Percentiles rank a stretch among this genome's conserved stretches.
These are phyloP conservation scores for Anisognathus igniventris DNA, from an alignment of 2,797 vertebrate genomes.

Conservation along the genomic window DNA sequence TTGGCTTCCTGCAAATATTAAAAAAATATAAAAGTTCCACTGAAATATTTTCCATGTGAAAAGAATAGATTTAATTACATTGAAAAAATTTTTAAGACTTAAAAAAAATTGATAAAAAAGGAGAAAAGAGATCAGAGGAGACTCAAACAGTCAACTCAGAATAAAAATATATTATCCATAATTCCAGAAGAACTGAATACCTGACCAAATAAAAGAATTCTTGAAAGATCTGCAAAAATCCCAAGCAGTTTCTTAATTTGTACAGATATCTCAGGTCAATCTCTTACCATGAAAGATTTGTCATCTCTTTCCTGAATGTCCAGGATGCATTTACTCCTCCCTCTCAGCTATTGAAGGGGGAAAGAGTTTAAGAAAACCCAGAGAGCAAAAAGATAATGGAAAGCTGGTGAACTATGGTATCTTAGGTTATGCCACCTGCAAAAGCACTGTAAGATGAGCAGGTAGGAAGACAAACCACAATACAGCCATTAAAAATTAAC, in stretches of 20 bases:
- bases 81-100: background rate
- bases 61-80: background rate
- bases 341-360: background rate
- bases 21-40: background rate
- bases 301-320: background rate
- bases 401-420: background rate
- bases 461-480: background rate
- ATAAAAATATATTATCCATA: background rate
- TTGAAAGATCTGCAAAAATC: background rate
- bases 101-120: background rate
- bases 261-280: background rate
- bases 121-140: background rate
- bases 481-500: background rate
- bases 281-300: background rate
- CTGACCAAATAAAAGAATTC: background rate
- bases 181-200: background rate
- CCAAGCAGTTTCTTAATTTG: background rate
- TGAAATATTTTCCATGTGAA: background rate
- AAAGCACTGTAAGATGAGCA: background rate
- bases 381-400: background rate
- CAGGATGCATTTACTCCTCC: background rate
- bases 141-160: background rate
- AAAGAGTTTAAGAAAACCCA: background rate
- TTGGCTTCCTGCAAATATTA: background rate
- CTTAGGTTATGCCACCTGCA: background rate